These are phyloP conservation scores for Antitype chi DNA, from an alignment of 2,888 invertebrate genomes.

Conservation along the genomic window DNA sequence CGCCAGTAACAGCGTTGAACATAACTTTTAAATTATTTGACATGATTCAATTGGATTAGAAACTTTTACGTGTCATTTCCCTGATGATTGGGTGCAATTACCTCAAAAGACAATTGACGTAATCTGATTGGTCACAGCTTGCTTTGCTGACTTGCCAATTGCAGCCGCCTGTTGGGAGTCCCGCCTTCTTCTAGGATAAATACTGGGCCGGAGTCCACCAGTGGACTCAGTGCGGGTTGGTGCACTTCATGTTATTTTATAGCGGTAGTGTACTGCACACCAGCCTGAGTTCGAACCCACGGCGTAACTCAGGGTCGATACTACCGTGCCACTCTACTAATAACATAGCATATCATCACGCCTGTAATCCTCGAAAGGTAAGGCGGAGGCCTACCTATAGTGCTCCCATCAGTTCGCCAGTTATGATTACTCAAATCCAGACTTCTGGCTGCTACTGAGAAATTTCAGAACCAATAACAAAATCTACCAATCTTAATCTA, in stretches of 20 bases:
- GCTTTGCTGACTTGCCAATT: no score
- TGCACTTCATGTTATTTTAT: neutral
- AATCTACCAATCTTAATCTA: no score
- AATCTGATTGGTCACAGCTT: neutral
- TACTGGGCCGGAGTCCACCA: neutral
- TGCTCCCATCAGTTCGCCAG: neutral
- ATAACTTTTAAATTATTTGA: slow-evolving; percentile 38
- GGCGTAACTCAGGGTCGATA: neutral
- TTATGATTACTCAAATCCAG: neutral
- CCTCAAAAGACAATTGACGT: neutral
- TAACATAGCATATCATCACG: neutral
- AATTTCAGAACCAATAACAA: no score
- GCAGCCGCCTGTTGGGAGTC: neutral
- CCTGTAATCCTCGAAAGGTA: no score
- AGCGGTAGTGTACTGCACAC: neutral
- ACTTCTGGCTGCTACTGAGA: neutral
- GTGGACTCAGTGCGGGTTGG: neutral
- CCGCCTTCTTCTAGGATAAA: neutral
- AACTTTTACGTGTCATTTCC: neutral
- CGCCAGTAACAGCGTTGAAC: slow-evolving; percentile 7
- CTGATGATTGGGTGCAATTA: neutral
- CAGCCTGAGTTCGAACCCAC: neutral
- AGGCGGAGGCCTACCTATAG: neutral
- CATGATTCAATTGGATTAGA: slow-evolving; percentile 12
- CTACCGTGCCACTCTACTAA: neutral